Percentiles rank a stretch among this genome's conserved stretches.
Conservation (phyloP, 2,888 invertebrate genomes). For the Oxyscelio sp. region DNA sequence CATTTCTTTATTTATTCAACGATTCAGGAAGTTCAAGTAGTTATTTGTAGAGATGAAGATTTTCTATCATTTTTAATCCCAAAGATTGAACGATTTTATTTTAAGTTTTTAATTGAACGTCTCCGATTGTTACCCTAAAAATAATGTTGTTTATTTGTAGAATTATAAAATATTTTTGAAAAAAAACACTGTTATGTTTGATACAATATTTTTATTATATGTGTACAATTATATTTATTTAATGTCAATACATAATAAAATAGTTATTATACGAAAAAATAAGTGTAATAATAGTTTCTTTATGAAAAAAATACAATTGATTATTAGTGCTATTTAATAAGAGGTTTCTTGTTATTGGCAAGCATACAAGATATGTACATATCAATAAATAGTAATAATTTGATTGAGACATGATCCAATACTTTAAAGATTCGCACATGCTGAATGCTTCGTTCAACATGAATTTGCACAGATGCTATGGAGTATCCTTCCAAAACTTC, state of each 20-base stretch:
- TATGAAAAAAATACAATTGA: background rate
- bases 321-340: background rate
- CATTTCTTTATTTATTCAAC: slow-evolving; percentile 55
- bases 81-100: slow-evolving; percentile 61
- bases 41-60: slow-evolving; percentile 11
- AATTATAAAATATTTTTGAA: background rate
- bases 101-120: slow-evolving; percentile 6
- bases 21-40: slow-evolving; percentile 20
- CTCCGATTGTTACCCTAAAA: background rate
- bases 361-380: slow-evolving; percentile 37
- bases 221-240: no score
- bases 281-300: background rate
- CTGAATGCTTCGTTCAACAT: slow-evolving; percentile 41
- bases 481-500: slow-evolving; percentile 71
- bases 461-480: slow-evolving; percentile 68
- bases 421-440: slow-evolving; percentile 62
- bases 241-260: no score
- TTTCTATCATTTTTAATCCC: slow-evolving; percentile 30
- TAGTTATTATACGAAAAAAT: background rate
- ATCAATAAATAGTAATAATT: slow-evolving; percentile 33
- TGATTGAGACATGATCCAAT: slow-evolving; percentile 30
- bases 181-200: background rate
- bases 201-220: background rate
- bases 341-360: slow-evolving; percentile 51
- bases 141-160: background rate